Percentiles rank a stretch among this genome's conserved stretches.
Conservation (phyloP, 2,113 vertebrate species). For the Gambusia affinis region DNA sequence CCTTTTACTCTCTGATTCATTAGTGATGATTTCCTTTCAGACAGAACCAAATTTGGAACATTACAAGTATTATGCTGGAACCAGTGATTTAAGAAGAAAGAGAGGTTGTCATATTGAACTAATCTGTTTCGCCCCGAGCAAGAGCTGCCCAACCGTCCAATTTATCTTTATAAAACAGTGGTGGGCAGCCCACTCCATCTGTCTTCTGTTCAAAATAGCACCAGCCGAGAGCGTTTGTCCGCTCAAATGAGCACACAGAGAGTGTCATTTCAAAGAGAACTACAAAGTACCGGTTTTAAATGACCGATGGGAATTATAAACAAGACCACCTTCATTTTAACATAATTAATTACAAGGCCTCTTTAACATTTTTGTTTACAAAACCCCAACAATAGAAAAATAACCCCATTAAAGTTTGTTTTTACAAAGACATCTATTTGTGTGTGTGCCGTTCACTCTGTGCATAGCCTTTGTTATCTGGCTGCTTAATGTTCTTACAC, state of each 20-base stretch:
- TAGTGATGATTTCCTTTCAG: slow-evolving; percentile 10
- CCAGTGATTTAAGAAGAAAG: slow-evolving; percentile 4
- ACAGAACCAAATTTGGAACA: slow-evolving; percentile 13
- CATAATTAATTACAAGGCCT: background rate
- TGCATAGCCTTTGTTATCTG: too few species aligned
- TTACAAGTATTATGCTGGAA: background rate
- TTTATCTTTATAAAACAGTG: slow-evolving; percentile 44
- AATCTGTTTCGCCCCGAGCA: slow-evolving; percentile 47
- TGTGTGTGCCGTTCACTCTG: too few species aligned
- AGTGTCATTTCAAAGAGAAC: background rate
- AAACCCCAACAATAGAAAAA: too few species aligned
- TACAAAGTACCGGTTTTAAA: background rate
- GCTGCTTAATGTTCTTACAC: too few species aligned
- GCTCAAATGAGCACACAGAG: background rate
- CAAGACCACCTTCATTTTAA: background rate
- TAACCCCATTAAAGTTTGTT: too few species aligned
- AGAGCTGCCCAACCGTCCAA: slow-evolving; percentile 27
- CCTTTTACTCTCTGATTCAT: slow-evolving; percentile 9
- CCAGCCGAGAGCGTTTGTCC: slow-evolving; percentile 19
- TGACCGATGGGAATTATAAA: background rate
- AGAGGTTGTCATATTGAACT: slow-evolving; percentile 11
- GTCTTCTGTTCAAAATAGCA: slow-evolving; percentile 59
- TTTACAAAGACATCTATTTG: too few species aligned
- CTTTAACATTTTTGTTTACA: background rate
- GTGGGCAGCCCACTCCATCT: slow-evolving; percentile 41